Conservation (phyloP, 2,113 vertebrate genomes). For the Mus spicilegus region DNA sequence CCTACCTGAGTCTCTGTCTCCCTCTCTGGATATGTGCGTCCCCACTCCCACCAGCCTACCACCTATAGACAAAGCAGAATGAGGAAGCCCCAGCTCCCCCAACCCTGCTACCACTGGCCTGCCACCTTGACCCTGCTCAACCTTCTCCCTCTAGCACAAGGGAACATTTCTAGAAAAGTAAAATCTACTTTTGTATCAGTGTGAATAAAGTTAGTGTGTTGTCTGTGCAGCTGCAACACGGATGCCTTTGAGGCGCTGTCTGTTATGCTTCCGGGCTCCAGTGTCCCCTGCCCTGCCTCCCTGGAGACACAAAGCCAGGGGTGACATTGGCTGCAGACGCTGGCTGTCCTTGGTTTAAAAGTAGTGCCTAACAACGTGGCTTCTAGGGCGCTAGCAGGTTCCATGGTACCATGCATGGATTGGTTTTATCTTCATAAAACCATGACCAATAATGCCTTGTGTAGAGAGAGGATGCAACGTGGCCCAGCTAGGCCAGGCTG, state of each 20-base stretch:
- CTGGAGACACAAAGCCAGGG: not conserved
- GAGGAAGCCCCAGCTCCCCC: conserved; percentile 32
- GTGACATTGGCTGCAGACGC: not conserved
- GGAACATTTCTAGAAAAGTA: conserved; percentile 90
- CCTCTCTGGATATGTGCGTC: not conserved
- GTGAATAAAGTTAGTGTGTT: conserved; percentile 96
- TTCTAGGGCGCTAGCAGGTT: not conserved
- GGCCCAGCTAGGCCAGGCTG: not conserved
- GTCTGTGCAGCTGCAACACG: conserved; percentile 92
- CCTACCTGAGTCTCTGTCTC: conserved; percentile 31
- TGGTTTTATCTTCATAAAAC: not conserved
- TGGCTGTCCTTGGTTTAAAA: not conserved
- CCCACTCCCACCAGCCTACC: not conserved
- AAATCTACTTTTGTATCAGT: conserved; percentile 95
- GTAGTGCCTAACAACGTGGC: not conserved
- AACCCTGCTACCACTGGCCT: not conserved
- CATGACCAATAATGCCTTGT: not conserved
- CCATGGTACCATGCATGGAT: not conserved
- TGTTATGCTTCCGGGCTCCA: not conserved
- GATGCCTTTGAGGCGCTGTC: conserved; percentile 64
- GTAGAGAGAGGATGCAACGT: not conserved
- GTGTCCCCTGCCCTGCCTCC: fast-evolving
- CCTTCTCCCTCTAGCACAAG: conserved; percentile 66
- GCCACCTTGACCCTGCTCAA: not conserved
- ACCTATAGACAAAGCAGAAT: not conserved